Evolutionary conservation across 2,888 invertebrate species (phyloP), one percentile per base, ranked within the genome.

Genomic region (Hypolimnas misippus): DNA sequence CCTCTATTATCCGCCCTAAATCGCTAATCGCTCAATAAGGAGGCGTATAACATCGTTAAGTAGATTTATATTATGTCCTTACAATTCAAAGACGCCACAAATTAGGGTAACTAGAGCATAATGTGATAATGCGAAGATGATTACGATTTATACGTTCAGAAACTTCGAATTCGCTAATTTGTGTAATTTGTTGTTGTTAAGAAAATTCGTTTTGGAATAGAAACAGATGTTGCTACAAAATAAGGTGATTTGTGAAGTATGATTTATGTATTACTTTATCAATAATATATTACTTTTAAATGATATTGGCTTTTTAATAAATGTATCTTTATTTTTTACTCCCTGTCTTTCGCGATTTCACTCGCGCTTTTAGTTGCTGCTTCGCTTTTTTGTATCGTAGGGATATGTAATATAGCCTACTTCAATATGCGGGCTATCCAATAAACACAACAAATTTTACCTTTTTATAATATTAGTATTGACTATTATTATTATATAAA

Each of bases 121-220:
- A 46, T 21, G 14, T 29, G 29, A 29, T 49, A 49, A 49, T 46
- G 46, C 19, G 19, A 19, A 19, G 46, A 46, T 29, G 49, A 49
- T 49, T 49, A 49, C 49, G 25, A 49, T 29, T 49, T 49, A 42
- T 42, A 29, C 25, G 14, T 12, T n/a, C n/a, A 2, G 1, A 7
- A 46, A 46, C 42, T 42, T 42, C 8, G 17, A 46, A 19, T n/a
- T 19, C 4, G 19, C 1, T 5, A 46, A 46, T 46, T 46, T 3
- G 4, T n/a, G 3, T 46, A 4, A 21, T 46, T 46, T 46, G 6
- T 46, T 46, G 10, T 21, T 12, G 44, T 21, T 21, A 46, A 46
- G 21, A 46, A 38, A 38, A 21, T 46, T 46, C 3, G 1, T 0
- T 3, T 46, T 21, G 19, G 12, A 21, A 46, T 12, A 12, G 10